These are phyloP conservation scores for Eurytoma californica DNA, from an alignment of 2,888 invertebrate species.

Conservation along the genomic window DNA sequence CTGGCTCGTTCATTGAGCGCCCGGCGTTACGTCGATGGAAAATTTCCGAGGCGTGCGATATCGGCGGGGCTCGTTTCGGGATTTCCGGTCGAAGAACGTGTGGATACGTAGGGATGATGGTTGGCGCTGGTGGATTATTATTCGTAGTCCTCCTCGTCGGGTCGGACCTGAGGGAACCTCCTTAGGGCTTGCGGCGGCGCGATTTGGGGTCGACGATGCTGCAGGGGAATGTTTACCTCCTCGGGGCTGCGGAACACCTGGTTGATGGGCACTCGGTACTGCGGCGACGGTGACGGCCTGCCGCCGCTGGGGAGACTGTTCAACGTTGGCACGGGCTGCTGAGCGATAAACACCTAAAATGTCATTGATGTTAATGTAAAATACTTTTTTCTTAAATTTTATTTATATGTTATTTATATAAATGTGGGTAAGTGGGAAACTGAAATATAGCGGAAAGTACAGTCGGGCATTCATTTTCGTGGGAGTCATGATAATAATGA, in stretches of 20 bases:
- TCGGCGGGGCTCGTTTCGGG: no score
- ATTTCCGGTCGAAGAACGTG: no score
- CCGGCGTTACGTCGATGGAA: background rate
- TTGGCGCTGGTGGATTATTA: conserved; percentile 55
- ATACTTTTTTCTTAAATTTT: no score
- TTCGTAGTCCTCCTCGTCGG: conserved; percentile 73
- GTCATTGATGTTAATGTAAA: conserved; percentile 1
- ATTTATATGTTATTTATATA: no score
- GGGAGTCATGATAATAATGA: no score
- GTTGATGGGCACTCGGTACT: conserved; percentile 76
- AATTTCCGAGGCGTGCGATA: background rate
- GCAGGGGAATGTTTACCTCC: conserved; percentile 90
- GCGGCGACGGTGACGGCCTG: conserved; percentile 69
- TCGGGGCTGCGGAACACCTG: conserved; percentile 91
- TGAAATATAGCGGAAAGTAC: no score
- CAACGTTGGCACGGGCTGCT: conserved; percentile 70
- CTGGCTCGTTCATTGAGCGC: background rate
- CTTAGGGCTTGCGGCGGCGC: conserved; percentile 69
- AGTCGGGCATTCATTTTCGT: no score
- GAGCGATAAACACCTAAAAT: conserved; percentile 66
- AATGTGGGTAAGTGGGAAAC: no score
- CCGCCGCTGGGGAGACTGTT: conserved; percentile 70
- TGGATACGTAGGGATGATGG: background rate
- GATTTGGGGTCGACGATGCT: conserved; percentile 84
- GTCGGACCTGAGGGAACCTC: conserved; percentile 72